Evolutionary conservation across 2,888 invertebrate genomes (phyloP).

Genomic region (Cecidostiba fungosa): DNA sequence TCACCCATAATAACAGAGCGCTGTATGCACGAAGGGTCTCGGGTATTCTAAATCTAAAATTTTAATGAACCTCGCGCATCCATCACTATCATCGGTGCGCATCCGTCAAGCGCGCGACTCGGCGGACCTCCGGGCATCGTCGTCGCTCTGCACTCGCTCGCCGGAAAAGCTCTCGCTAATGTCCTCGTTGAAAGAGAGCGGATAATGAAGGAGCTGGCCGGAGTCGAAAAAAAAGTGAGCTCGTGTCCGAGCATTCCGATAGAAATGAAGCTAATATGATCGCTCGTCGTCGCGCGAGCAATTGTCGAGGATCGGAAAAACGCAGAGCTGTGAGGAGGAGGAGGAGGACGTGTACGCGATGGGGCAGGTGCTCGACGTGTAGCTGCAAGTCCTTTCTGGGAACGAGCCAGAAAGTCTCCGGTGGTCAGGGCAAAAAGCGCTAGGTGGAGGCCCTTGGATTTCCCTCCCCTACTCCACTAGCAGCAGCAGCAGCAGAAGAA

Average conservation of each 20-base stretch:
- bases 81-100: conserved; percentile 42
- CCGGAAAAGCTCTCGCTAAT: conserved; percentile 38
- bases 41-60: conserved; percentile 48
- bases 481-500: conserved; percentile 10
- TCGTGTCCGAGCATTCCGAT: conserved; percentile 26
- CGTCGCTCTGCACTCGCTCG: background rate
- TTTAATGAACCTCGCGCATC: conserved; percentile 47
- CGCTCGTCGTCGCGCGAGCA: conserved; percentile 27
- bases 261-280: conserved; percentile 54
- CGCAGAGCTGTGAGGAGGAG: conserved; percentile 16
- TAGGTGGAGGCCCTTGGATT: conserved; percentile 55
- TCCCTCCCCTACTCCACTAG: conserved; percentile 45
- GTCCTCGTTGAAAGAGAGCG: background rate
- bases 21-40: background rate
- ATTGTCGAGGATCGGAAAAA: conserved; percentile 14
- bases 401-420: conserved; percentile 59
- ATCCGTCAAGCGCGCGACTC: conserved; percentile 29
- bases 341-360: background rate
- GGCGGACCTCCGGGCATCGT: background rate
- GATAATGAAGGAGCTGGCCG: background rate
- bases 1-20: background rate
- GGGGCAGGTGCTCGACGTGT: conserved; percentile 32
- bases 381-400: conserved; percentile 51
- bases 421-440: conserved; percentile 51
- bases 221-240: background rate